Conservation (phyloP, 2,113 vertebrate genomes). For the Microtus pennsylvanicus region DNA sequence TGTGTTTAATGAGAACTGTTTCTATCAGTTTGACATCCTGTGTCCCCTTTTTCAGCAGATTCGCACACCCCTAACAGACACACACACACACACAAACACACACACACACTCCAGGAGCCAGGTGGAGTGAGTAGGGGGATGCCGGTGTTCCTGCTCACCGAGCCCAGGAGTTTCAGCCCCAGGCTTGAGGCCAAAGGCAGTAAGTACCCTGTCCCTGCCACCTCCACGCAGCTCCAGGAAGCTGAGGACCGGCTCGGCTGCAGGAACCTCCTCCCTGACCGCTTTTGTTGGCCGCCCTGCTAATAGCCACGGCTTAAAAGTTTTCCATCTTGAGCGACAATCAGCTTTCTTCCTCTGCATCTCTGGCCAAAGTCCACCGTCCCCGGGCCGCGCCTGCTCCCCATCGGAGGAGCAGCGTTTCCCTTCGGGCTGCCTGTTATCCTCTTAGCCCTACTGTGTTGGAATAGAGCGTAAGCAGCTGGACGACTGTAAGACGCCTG, state of each 20-base stretch:
- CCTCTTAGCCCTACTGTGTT: constrained; percentile 99
- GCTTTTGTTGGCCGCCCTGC: constrained; percentile 75
- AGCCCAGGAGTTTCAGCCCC: neutral
- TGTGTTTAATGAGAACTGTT: neutral
- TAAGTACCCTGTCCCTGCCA: neutral
- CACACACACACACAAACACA: neutral
- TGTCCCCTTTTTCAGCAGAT: neutral
- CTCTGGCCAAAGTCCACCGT: constrained; percentile 86
- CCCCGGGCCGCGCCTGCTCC: constrained; percentile 87
- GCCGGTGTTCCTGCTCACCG: neutral
- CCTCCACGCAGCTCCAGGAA: neutral
- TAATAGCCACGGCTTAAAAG: constrained; percentile 84
- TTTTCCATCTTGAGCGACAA: constrained; percentile 84
- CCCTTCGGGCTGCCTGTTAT: constrained; percentile 97
- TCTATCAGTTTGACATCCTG: neutral
- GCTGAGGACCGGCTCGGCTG: neutral
- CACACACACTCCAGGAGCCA: neutral
- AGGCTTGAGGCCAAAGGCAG: neutral
- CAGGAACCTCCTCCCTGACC: constrained; percentile 29
- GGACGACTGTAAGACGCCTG: constrained; percentile 99
- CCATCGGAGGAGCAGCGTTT: constrained; percentile 90
- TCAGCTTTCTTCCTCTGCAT: constrained; percentile 82
- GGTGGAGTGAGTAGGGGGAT: neutral
- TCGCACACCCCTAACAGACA: neutral
- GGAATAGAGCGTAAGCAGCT: constrained; percentile 99